These are phyloP conservation scores for Silurus glanis DNA, from an alignment of 2,113 vertebrate species.

Conservation along the genomic window DNA sequence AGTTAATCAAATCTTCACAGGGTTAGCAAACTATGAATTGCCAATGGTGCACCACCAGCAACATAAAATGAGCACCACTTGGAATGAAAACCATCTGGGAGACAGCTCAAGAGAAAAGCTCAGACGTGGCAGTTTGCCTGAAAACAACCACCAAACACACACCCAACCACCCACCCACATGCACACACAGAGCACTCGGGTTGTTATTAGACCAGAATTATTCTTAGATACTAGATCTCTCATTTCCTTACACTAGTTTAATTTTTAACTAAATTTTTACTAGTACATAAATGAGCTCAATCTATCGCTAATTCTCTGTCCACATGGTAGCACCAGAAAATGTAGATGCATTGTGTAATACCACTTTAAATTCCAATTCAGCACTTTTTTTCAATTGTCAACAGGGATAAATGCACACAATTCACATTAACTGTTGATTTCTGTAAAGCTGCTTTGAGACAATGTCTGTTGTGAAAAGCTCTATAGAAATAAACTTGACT, in stretches of 20 bases:
- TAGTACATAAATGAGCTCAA: not conserved
- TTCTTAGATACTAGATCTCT: slow-evolving; percentile 1
- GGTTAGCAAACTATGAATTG: slow-evolving; percentile 40
- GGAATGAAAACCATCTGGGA: slow-evolving; percentile 54
- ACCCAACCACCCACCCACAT: slow-evolving; percentile 29
- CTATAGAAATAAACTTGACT: too few relatives aligned
- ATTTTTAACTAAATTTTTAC: not conserved
- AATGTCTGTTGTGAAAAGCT: too few relatives aligned
- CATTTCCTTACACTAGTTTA: not conserved
- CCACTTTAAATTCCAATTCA: slow-evolving; percentile 20
- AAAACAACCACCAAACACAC: not conserved
- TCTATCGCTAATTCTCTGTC: not conserved
- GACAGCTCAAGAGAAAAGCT: slow-evolving; percentile 44
- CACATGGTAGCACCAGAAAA: slow-evolving; percentile 17
- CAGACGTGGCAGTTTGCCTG: slow-evolving; percentile 44
- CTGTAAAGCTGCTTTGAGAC: too few relatives aligned
- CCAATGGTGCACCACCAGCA: slow-evolving; percentile 34
- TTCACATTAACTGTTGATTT: too few relatives aligned
- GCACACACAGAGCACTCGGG: slow-evolving; percentile 27
- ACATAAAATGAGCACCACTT: slow-evolving; percentile 41
- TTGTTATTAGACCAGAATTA: not conserved
- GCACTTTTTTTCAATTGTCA: slow-evolving; percentile 7
- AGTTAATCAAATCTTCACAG: slow-evolving; percentile 29
- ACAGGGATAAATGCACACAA: too few relatives aligned
- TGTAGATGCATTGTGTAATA: slow-evolving; percentile 24